Evolutionary conservation across 2,113 vertebrate species (phyloP).

Genomic region (Tamias sibiricus): DNA sequence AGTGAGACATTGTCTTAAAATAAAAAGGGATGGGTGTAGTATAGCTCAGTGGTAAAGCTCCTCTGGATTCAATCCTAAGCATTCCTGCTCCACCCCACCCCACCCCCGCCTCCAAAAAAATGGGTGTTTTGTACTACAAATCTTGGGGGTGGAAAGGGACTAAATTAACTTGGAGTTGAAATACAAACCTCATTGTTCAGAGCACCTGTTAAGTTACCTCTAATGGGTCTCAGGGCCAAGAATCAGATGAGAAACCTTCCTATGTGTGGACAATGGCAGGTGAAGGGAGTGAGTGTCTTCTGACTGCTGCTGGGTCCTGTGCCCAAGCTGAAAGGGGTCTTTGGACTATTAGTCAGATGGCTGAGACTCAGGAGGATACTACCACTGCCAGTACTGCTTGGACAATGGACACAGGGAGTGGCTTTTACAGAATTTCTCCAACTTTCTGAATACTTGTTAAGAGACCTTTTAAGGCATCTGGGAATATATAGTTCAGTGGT

Average conservation of each 20-base stretch:
- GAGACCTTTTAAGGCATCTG: background rate
- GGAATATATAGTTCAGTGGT: no score
- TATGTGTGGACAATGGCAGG: background rate
- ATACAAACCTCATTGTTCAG: background rate
- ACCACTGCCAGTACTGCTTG: background rate
- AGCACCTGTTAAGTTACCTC: background rate
- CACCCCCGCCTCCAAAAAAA: background rate
- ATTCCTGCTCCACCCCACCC: no score
- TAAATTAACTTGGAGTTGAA: conserved; percentile 13
- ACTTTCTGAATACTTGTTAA: conserved; percentile 7
- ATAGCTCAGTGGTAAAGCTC: no score
- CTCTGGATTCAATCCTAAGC: no score
- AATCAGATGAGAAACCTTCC: background rate
- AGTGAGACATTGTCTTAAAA: no score
- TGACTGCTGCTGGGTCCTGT: background rate
- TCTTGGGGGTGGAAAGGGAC: background rate
- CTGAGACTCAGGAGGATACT: background rate
- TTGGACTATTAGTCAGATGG: background rate
- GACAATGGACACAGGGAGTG: background rate
- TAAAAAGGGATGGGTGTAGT: no score
- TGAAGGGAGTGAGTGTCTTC: background rate
- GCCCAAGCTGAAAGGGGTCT: background rate
- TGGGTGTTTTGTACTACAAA: background rate
- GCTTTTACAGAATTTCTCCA: background rate
- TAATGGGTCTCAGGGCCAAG: background rate